Percentiles rank a stretch among this genome's conserved stretches.
Conservation (phyloP, 2,888 invertebrate genomes). For the Drosophila siamana region DNA sequence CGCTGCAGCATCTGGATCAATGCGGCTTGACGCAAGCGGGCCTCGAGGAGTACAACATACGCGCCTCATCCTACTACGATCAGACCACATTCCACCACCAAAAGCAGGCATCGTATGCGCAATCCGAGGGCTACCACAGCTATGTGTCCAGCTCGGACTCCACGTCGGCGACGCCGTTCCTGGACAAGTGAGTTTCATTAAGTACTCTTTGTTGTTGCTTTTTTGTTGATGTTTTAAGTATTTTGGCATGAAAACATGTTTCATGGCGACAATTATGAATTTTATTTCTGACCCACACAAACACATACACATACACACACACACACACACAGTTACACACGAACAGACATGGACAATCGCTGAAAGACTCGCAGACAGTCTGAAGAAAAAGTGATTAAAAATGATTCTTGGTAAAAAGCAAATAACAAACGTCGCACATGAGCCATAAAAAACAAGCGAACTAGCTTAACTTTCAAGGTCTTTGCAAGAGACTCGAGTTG, state of each 20-base stretch:
- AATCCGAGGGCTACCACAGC: conserved; percentile 92
- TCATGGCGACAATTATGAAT: conserved; percentile 70
- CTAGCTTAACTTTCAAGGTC: conserved; percentile 77
- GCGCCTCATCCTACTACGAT: conserved; percentile 87
- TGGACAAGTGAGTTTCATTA: conserved; percentile 87
- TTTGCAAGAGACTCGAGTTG: conserved; percentile 49
- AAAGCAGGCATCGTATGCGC: conserved; percentile 91
- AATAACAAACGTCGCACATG: conserved; percentile 56
- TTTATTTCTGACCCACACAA: conserved; percentile 43
- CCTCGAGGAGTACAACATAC: conserved; percentile 90
- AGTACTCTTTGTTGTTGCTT: neutral
- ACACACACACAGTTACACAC: too few relatives aligned
- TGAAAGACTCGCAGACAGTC: conserved; percentile 17
- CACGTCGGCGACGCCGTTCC: conserved; percentile 91
- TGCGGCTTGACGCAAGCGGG: conserved; percentile 88
- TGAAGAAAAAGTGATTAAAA: conserved; percentile 70
- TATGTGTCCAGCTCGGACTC: conserved; percentile 92
- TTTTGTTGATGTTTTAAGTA: conserved; percentile 1
- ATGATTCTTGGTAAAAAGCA: conserved; percentile 72
- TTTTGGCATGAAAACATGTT: conserved; percentile 52
- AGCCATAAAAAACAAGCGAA: conserved; percentile 57
- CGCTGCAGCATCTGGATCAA: conserved; percentile 75
- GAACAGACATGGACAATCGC: neutral
- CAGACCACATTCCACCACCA: conserved; percentile 88
- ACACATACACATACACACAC: too few relatives aligned